phyloP scores from a whole-genome alignment of 2,113 vertebrate genomes.

The Nyctereutes procyonoides region DNA sequence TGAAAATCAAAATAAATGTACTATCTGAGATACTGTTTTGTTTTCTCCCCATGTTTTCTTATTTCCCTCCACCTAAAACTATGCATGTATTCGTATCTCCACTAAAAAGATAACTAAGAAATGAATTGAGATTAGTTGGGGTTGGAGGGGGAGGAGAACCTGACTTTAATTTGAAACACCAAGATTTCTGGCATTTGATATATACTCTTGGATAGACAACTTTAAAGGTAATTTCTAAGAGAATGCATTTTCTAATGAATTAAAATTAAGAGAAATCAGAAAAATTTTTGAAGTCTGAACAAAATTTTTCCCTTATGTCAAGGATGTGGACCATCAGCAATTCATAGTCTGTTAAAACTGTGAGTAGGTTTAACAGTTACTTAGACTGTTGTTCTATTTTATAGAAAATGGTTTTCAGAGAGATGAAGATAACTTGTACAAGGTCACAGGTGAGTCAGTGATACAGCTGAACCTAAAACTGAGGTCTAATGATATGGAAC shows the following conservation, averaged over 20 bases:
- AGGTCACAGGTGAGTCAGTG: neutral
- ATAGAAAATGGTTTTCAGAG: neutral
- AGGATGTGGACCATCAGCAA: neutral
- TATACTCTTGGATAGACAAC: neutral
- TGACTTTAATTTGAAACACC: neutral
- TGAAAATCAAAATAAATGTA: neutral
- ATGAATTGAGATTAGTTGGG: neutral
- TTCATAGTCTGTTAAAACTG: neutral
- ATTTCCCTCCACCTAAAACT: neutral
- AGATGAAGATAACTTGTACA: neutral
- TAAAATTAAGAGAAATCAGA: neutral
- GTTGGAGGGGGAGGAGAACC: neutral
- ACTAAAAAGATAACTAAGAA: neutral
- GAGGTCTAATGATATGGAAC: neutral
- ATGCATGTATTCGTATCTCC: neutral
- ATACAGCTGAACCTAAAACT: neutral
- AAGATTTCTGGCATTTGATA: conserved; percentile 2
- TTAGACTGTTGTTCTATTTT: neutral
- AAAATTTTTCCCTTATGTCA: neutral
- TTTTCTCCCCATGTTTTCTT: neutral
- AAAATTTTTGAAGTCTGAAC: neutral
- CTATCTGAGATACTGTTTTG: neutral
- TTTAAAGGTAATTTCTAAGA: conserved; percentile 14
- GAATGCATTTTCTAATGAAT: neutral
- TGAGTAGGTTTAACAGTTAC: neutral